phyloP scores from a whole-genome alignment of 2,797 vertebrate species.

The Rhinogobio ventralis region DNA sequence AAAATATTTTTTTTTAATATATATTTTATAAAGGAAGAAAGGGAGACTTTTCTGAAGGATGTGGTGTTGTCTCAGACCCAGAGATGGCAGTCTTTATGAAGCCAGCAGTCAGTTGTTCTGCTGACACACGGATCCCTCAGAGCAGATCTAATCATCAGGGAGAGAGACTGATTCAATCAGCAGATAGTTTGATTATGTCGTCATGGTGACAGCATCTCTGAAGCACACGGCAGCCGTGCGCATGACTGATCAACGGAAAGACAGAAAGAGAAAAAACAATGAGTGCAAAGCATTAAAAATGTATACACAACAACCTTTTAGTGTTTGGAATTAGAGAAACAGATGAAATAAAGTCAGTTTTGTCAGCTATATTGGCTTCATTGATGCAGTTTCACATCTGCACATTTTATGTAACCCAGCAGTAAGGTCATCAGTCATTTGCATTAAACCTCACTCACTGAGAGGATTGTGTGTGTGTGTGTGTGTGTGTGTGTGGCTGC shows the following conservation, averaged over 20 bases:
- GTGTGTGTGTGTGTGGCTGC: neutral
- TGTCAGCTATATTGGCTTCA: neutral
- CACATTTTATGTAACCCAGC: neutral
- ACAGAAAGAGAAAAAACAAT: conserved; percentile 6
- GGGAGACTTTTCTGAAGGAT: neutral
- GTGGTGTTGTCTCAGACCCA: conserved; percentile 3
- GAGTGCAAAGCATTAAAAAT: neutral
- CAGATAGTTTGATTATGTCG: conserved; percentile 50
- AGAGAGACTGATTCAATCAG: conserved; percentile 44
- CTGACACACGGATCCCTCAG: conserved; percentile 29
- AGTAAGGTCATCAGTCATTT: conserved; percentile 5
- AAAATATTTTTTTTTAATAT: neutral
- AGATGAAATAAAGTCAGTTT: neutral
- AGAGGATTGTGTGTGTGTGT: neutral
- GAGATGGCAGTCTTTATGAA: conserved; percentile 36
- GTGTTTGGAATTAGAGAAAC: neutral
- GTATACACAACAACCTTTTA: neutral
- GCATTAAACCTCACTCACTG: conserved; percentile 5
- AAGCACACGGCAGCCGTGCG: neutral
- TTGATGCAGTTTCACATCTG: neutral
- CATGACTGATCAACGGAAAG: conserved; percentile 27
- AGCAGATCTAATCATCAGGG: conserved; percentile 25
- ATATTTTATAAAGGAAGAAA: neutral
- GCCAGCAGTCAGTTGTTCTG: conserved; percentile 6
- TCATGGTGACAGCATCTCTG: conserved; percentile 36